phyloP scores from a whole-genome alignment of 2,888 invertebrate species.

The Thereva nobilitata region DNA sequence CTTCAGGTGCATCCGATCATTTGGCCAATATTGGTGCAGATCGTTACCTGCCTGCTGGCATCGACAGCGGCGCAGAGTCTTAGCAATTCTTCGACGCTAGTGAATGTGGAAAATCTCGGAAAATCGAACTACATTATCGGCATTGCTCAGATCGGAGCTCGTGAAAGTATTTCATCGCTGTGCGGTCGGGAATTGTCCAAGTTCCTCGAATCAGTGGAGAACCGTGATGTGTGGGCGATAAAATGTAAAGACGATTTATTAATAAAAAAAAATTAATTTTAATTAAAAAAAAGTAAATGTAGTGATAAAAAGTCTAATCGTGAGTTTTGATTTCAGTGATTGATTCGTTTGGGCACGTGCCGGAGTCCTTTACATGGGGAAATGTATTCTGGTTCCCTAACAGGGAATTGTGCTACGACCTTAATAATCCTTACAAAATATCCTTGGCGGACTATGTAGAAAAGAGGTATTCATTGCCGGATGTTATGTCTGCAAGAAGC shows the following conservation, averaged over 20 bases:
- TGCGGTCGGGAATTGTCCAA: constrained; percentile 48
- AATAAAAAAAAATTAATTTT: neutral
- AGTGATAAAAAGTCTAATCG: too few species aligned
- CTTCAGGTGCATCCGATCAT: too few species aligned
- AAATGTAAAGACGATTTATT: constrained; percentile 50
- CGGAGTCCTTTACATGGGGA: constrained; percentile 49
- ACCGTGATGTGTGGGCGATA: constrained; percentile 47
- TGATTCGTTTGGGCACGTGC: constrained; percentile 48
- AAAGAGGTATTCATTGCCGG: too few species aligned
- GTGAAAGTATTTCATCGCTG: constrained; percentile 22
- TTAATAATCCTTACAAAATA: constrained; percentile 48
- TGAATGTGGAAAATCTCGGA: too few species aligned
- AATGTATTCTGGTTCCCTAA: constrained; percentile 50
- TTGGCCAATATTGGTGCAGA: too few species aligned
- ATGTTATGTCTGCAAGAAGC: constrained; percentile 40
- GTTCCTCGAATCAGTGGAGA: constrained; percentile 45
- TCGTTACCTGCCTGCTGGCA: too few species aligned
- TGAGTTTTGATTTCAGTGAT: constrained; percentile 44
- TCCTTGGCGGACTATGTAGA: constrained; percentile 38
- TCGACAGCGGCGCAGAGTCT: too few species aligned
- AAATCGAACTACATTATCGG: too few species aligned
- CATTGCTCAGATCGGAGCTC: too few species aligned
- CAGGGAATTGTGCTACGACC: constrained; percentile 47
- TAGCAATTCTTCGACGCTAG: too few species aligned
- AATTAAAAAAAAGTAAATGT: too few species aligned